Conservation (phyloP, 2,113 vertebrate genomes). For the Hemiscyllium ocellatum region DNA sequence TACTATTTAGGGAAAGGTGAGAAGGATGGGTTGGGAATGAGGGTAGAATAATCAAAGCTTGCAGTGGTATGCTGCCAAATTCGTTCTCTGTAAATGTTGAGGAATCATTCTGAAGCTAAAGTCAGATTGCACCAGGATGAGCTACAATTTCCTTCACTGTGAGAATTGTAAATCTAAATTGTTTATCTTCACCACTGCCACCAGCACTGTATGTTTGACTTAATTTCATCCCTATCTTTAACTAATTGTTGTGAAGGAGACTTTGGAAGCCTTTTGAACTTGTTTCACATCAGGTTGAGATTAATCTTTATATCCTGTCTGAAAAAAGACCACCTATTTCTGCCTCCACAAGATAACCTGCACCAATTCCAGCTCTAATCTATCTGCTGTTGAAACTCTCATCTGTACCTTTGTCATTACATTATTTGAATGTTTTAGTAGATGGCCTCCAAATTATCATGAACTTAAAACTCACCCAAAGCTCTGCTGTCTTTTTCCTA, state of each 20-base stretch:
- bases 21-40: neutral
- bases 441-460: neutral
- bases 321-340: neutral
- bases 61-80: neutral
- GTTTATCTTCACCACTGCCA: neutral
- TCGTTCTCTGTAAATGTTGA: neutral
- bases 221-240: neutral
- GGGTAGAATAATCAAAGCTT: neutral
- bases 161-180: neutral
- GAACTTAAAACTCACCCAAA: neutral
- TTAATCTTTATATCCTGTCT: neutral
- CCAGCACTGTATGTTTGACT: neutral
- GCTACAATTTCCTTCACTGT: neutral
- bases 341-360: neutral
- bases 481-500: neutral
- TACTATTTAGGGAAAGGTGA: neutral
- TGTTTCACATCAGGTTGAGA: neutral
- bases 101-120: neutral
- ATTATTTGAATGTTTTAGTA: neutral
- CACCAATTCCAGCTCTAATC: neutral
- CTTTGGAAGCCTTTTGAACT: neutral
- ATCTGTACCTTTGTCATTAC: neutral
- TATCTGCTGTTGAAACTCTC: neutral
- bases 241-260: neutral
- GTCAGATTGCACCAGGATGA: neutral